These are phyloP conservation scores for Lithophane ornitopus DNA, from an alignment of 2,888 invertebrate genomes.

Conservation along the genomic window DNA sequence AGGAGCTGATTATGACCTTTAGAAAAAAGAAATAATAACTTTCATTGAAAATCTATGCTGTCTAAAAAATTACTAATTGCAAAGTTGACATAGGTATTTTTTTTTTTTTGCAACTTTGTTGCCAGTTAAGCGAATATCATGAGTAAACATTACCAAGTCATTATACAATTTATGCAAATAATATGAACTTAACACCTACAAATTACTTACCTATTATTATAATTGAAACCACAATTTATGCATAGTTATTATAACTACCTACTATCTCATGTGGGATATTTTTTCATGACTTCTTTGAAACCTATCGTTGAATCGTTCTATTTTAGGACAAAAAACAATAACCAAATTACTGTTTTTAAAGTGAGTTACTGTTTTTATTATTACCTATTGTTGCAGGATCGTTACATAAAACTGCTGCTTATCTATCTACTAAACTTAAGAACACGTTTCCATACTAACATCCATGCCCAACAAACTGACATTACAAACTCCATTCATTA, in stretches of 20 bases:
- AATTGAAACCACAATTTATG: conserved; percentile 29
- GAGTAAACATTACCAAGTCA: conserved; percentile 7
- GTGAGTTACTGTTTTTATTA: not conserved
- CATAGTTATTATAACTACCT: conserved; percentile 14
- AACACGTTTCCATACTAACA: not conserved
- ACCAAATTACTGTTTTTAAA: not conserved
- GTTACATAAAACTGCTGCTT: not conserved
- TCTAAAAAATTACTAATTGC: not conserved
- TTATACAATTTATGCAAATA: conserved; percentile 9
- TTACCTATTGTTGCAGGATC: no score
- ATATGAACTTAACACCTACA: conserved; percentile 7
- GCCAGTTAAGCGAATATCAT: not conserved
- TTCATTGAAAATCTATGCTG: not conserved
- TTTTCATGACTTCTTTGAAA: not conserved
- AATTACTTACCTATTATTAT: conserved; percentile 8
- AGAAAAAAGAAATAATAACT: not conserved
- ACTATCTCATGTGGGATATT: not conserved
- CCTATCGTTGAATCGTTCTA: no score
- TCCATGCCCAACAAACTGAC: not conserved
- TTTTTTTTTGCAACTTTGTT: not conserved
- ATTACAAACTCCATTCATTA: not conserved
- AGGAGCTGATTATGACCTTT: not conserved
- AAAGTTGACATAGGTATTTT: not conserved
- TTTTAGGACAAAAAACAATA: not conserved
- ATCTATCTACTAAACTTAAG: not conserved